A percentile compares a stretch with the other conserved stretches of the same genome.
Evolutionary conservation across 1,140 invertebrate genomes (phyloP).

Genomic region (Andrena cerasifolii): DNA sequence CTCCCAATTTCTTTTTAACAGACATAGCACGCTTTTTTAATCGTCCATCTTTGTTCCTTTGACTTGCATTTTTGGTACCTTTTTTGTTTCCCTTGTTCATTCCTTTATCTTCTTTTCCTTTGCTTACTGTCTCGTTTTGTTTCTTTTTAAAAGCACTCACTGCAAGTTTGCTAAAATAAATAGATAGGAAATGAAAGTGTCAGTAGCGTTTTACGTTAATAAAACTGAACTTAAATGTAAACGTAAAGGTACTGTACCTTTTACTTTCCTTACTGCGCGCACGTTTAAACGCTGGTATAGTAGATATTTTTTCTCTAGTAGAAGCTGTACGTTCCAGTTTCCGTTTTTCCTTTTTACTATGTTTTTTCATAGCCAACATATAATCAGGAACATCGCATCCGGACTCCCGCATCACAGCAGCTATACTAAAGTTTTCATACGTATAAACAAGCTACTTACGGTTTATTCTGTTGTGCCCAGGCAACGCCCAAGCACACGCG

Average conservation of each 20-base stretch:
- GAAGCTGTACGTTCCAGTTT: conserved; percentile 84
- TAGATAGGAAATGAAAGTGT: background rate
- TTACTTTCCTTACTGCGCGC: background rate
- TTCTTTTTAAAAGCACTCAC: background rate
- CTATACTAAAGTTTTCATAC: conserved; percentile 86
- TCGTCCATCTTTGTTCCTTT: background rate
- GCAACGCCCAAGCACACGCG: too few relatives aligned
- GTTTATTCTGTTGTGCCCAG: too few relatives aligned
- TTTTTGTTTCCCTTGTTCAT: background rate
- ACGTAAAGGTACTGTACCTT: background rate
- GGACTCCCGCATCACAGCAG: conserved; percentile 92
- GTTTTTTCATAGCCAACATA: conserved; percentile 91
- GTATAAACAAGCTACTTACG: conserved; percentile 23
- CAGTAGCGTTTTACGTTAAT: background rate
- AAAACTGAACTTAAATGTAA: too few relatives aligned
- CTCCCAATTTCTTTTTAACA: background rate
- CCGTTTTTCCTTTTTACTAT: conserved; percentile 86
- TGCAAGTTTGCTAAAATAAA: background rate
- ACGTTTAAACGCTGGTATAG: conserved; percentile 79
- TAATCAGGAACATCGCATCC: conserved; percentile 95
- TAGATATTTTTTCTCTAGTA: conserved; percentile 85
- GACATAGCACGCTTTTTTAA: background rate
- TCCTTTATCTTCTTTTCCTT: background rate
- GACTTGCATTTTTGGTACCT: background rate
- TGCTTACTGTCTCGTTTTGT: too few relatives aligned